Base-by-base conservation (phyloP, 2,888 invertebrate species). In the Rhogogaster chlorosoma region DNA sequence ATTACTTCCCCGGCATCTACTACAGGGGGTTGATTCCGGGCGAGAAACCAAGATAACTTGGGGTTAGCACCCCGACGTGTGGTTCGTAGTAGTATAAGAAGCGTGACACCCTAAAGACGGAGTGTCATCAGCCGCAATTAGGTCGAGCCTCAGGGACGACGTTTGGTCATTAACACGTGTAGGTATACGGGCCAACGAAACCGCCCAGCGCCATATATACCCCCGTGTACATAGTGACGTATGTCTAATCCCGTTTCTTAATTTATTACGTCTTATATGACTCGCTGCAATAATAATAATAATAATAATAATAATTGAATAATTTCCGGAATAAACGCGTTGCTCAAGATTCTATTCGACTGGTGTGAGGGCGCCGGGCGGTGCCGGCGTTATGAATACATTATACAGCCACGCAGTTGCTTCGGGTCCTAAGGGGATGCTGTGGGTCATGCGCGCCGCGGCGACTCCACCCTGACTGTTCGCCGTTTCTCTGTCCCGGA, bases 341-440 rank as follows among this genome's bases (percentile, higher is more conserved):
- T 15, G 15, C 12, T 45, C 15, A 45, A 2, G 2, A n/a, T 49
- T 49, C 18, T 18, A 6, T 9, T 49, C 49, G 53, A n/a, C 7
- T 53, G 77, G 78, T 32, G 38, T 12, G 85, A 64, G 85, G 71
- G 18, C 26, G 64, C 29, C 82, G 85, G 85, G 73, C 83, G 87
- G 86, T 88, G 87, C 89, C 88, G 88, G 89, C 90, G 92, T 92
- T 92, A 93, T 93, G 92, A 93, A 93, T 92, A 92, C 91, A 92
- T 93, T 92, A 42, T 38, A 73, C 53, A 77, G 15, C 42, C 29
- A 49, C 53, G 77, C 1, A 9, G 32, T 36, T 42, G 64, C 2
- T 89, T 88, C 87, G 85, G 88, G 88, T 89, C 88, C 89, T 89
- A 89, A 90, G 89, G 89, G 91, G 91, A 92, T 91, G 91, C 92